Evolutionary conservation across 2,113 vertebrate species (phyloP), one percentile per base, ranked within the genome.

Genomic region (Otus sunia): DNA sequence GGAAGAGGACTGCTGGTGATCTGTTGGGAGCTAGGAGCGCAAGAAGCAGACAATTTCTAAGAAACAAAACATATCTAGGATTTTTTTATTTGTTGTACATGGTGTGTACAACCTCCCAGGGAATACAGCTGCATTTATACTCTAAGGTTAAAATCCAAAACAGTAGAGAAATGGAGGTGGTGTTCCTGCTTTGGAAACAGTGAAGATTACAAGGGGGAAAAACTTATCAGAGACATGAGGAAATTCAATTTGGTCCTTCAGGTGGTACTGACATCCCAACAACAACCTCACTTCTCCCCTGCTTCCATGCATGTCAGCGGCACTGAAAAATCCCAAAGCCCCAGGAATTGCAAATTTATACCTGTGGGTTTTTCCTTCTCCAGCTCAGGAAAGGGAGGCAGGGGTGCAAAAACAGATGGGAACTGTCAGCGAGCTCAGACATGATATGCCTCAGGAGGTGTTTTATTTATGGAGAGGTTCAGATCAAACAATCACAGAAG

Each of bases 381-480:
- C 36, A 43, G 56, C 77, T 71, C 76, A 56, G 86, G 84, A 67
- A 77, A 71, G 8, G 58, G 63, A 94, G 41, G 55, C 26, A 79
- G 75, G 66, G 71, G 22, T 90, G 69, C 69, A 80, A 43, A 90
- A 80, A 16, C 90, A 94, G 88, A 62, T 47, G 79, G 86, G 37
- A 81, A 76, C 68, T 53, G 52, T 78, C 94, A 91, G 79, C 55
- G 47, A 32, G 75, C 83, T 96, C 64, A 16, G 13, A 81, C 59
- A n/a, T 4, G 29, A 63, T 23, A 29, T 74, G 76, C 69, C 83
- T 81, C 47, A 4, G 77, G 77, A 94, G 36, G 23, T 43, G 60
- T 63, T 86, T 91, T 72, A 87, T 94, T 94, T 81, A 92, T 75
- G 91, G 84, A 59, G 69, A 3, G 4, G 1, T 22, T 84, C 55